These are phyloP conservation scores for Parauchenoglanis punctatus DNA, from an alignment of 2,797 vertebrate genomes.

Conservation along the genomic window DNA sequence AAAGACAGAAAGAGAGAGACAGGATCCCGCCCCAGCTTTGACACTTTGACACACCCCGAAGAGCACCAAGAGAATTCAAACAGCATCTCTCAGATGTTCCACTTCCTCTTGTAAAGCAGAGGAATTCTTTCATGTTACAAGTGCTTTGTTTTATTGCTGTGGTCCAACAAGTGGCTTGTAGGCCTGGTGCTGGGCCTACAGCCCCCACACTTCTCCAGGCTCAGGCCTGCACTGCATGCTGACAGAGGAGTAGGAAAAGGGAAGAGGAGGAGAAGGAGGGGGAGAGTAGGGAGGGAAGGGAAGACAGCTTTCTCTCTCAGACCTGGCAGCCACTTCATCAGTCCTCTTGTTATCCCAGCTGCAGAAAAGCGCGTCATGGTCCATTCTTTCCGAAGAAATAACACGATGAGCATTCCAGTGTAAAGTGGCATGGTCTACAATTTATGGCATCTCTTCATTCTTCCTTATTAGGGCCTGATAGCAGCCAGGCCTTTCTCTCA, in stretches of 20 bases:
- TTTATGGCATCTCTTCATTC: constrained; percentile 63
- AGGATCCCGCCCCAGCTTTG: constrained; percentile 59
- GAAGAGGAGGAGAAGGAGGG: constrained; percentile 26
- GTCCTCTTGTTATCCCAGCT: constrained; percentile 77
- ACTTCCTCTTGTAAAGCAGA: constrained; percentile 84
- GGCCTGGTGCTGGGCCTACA: constrained; percentile 59
- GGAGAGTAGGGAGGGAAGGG: constrained; percentile 25
- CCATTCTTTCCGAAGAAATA: constrained; percentile 67
- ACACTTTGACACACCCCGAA: constrained; percentile 67
- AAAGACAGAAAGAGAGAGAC: constrained; percentile 45
- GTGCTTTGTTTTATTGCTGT: constrained; percentile 78
- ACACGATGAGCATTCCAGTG: constrained; percentile 75
- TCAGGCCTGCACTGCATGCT: constrained; percentile 37
- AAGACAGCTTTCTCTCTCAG: constrained; percentile 62
- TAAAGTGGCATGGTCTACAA: constrained; percentile 68
- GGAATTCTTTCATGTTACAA: constrained; percentile 88
- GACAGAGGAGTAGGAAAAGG: background rate
- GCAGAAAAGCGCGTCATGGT: constrained; percentile 71
- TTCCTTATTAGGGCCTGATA: constrained; percentile 59
- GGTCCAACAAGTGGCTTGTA: constrained; percentile 67
- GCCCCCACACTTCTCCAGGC: constrained; percentile 65
- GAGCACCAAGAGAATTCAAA: constrained; percentile 75
- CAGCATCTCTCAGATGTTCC: constrained; percentile 79
- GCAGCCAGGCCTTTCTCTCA: constrained; percentile 4
- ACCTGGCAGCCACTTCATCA: constrained; percentile 67